Evolutionary conservation across 2,888 invertebrate species (phyloP).

Genomic region (Baccha elongata): DNA sequence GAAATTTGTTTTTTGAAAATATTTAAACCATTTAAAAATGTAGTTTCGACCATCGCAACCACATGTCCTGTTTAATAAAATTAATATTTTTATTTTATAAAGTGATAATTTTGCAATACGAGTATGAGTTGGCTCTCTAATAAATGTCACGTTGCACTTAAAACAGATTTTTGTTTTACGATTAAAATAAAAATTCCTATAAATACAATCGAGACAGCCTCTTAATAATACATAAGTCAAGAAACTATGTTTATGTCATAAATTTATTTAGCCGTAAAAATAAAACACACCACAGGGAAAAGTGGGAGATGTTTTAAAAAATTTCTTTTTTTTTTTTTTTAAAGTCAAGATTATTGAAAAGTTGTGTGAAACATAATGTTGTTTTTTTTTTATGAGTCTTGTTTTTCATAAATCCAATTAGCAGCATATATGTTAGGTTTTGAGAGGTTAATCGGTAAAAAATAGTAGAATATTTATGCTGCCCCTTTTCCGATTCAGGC

Average conservation of each 20-base stretch:
- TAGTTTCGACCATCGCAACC: too few species aligned
- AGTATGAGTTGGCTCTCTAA: conserved; percentile 1
- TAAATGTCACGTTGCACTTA: conserved; percentile 27
- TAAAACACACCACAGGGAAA: conserved; percentile 25
- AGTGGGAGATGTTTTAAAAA: not conserved
- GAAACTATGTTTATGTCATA: conserved; percentile 21
- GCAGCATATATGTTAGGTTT: not conserved
- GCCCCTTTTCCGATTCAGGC: too few species aligned
- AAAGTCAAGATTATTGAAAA: not conserved
- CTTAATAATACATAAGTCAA: conserved; percentile 37
- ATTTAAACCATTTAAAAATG: too few species aligned
- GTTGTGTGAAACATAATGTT: conserved; percentile 4
- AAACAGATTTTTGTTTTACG: conserved; percentile 28
- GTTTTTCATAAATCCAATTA: conserved; percentile 30
- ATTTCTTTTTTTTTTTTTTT: not conserved
- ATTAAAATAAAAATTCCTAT: conserved; percentile 32
- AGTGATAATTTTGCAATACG: conserved; percentile 35
- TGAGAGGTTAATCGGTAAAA: not conserved
- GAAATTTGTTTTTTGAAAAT: too few species aligned
- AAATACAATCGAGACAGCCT: conserved; percentile 26
- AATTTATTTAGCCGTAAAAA: conserved; percentile 25
- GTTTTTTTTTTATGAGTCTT: not conserved
- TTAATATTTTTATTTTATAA: too few species aligned
- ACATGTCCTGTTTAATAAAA: too few species aligned
- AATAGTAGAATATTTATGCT: too few species aligned